Base-by-base conservation (phyloP, 1,140 invertebrate genomes). In the Amphibalanus amphitrite region DNA sequence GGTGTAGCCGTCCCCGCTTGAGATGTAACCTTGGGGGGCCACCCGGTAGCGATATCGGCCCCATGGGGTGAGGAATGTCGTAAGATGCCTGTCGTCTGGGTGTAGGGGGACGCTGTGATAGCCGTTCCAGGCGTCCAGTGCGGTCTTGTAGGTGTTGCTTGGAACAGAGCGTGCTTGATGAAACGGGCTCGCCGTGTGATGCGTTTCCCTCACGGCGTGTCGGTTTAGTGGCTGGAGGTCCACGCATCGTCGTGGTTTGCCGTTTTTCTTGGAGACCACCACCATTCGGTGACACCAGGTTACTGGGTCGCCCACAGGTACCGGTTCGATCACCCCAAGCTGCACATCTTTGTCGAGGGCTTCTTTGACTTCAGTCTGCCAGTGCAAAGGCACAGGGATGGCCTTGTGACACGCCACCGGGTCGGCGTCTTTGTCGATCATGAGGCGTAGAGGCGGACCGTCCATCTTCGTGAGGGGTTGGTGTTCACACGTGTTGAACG, bases 41-140 rank as follows among this genome's bases (percentile, higher is more conserved):
- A n/a, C n/a, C n/a, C n/a, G n/a, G n/a, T n/a, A n/a, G n/a, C n/a
- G n/a, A n/a, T n/a, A n/a, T n/a, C n/a, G n/a, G n/a, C 72, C 70
- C 69, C 72, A 73, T 26, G 70, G 70, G 29, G 26, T 72, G 25
- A 72, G 29, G 70, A 73, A 71, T 6, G 72, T 71, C 10, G 72
- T 72, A 0, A 65, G 47, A 26, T 72, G n/a, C 30, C 3, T 1
- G n/a, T n/a, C n/a, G n/a, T n/a, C n/a, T n/a, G n/a, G n/a, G n/a
- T n/a, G n/a, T n/a, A n/a, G n/a, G n/a, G n/a, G n/a, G n/a, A n/a
- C n/a, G n/a, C n/a, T n/a, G n/a, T n/a, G n/a, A n/a, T n/a, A n/a
- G n/a, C n/a, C n/a, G n/a, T n/a, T n/a, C n/a, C n/a, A n/a, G n/a
- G n/a, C n/a, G n/a, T n/a, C n/a, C n/a, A n/a, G n/a, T 72, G 69